A percentile compares a stretch with the other conserved stretches of the same genome.
Conservation (phyloP, 2,797 vertebrate genomes). For the Gymnothorax javanicus region DNA sequence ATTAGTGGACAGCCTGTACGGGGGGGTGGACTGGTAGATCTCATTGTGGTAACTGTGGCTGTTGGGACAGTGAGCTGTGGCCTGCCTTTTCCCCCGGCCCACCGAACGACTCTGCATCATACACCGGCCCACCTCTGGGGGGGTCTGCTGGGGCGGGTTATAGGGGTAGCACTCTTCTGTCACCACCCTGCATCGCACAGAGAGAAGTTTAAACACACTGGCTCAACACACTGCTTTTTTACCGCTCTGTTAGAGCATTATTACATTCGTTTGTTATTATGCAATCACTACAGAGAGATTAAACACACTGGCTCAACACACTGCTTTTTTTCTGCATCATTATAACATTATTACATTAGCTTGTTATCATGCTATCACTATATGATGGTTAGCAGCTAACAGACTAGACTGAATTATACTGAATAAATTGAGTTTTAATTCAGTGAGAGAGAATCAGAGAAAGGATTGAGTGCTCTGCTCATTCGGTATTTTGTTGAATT, state of each 20-base stretch:
- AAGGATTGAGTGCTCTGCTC: background rate
- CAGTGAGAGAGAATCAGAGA: background rate
- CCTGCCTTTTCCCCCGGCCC: conserved; percentile 89
- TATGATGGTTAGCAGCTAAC: too few species aligned
- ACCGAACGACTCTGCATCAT: conserved; percentile 94
- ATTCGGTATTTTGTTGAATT: background rate
- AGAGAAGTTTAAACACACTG: background rate
- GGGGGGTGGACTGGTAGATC: conserved; percentile 87
- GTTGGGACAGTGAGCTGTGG: conserved; percentile 85
- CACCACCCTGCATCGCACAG: conserved; percentile 80
- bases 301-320: background rate
- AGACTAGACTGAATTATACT: too few species aligned
- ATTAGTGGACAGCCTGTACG: conserved; percentile 82
- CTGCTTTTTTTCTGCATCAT: too few species aligned
- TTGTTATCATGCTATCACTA: too few species aligned
- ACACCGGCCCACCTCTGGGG: conserved; percentile 66
- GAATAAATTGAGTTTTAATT: too few species aligned
- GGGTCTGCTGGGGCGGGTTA: conserved; percentile 64
- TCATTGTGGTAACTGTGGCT: conserved; percentile 79
- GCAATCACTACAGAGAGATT: background rate
- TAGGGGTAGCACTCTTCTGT: conserved; percentile 93
- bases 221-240: too few species aligned
- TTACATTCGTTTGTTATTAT: too few species aligned
- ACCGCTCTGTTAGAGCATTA: too few species aligned
- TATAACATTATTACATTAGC: too few species aligned